Evolutionary conservation across 2,888 invertebrate genomes (phyloP).

Genomic region (Athalia circularis): DNA sequence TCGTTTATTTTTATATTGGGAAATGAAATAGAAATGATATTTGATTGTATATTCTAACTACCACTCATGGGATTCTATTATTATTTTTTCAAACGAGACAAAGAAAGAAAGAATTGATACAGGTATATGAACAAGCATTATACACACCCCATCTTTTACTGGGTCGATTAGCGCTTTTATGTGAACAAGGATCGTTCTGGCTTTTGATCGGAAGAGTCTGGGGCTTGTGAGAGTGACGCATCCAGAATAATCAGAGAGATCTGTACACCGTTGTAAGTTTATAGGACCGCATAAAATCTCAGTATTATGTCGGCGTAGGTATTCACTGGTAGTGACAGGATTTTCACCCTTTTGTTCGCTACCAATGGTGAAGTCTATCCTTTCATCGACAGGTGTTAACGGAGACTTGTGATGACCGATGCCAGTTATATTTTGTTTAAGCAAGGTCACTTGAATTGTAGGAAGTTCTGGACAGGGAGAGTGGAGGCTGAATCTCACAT

Average conservation of each 20-base stretch:
- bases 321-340: slow-evolving; percentile 87
- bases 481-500: slow-evolving; percentile 90
- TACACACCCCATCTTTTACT: slow-evolving; percentile 76
- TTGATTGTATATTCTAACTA: too few relatives aligned
- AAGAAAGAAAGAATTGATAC: slow-evolving; percentile 5
- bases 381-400: slow-evolving; percentile 75
- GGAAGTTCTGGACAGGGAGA: slow-evolving; percentile 85
- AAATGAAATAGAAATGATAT: slow-evolving; percentile 22
- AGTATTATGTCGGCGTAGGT: slow-evolving; percentile 90
- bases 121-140: not conserved
- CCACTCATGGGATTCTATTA: too few relatives aligned
- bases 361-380: slow-evolving; percentile 73
- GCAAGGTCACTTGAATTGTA: slow-evolving; percentile 84
- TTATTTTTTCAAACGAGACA: too few relatives aligned
- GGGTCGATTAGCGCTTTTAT: slow-evolving; percentile 84
- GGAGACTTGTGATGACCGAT: slow-evolving; percentile 78
- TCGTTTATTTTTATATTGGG: not conserved
- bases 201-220: slow-evolving; percentile 85
- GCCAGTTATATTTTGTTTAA: slow-evolving; percentile 82
- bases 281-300: slow-evolving; percentile 94
- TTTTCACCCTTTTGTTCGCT: slow-evolving; percentile 77
- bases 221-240: slow-evolving; percentile 92
- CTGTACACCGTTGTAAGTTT: slow-evolving; percentile 86
- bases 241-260: slow-evolving; percentile 90
- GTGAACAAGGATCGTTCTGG: slow-evolving; percentile 87